These are phyloP conservation scores for Calonectris borealis DNA, from an alignment of 2,113 vertebrate species.

Conservation along the genomic window DNA sequence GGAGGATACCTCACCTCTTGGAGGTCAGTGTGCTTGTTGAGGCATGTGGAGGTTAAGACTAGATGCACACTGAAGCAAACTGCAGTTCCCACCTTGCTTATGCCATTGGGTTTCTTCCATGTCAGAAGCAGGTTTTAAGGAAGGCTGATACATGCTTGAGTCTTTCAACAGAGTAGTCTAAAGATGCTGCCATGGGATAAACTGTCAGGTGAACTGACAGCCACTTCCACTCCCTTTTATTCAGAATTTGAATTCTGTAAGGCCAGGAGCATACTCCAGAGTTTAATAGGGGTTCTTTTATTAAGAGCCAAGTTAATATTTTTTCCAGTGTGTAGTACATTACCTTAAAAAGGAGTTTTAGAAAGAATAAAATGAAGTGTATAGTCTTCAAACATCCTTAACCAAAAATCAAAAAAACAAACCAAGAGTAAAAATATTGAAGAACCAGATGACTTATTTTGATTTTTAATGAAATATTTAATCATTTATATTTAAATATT, in stretches of 20 bases:
- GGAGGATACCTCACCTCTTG: neutral
- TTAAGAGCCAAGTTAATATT: neutral
- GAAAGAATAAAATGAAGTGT: neutral
- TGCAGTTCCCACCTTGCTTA: neutral
- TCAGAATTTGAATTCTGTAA: neutral
- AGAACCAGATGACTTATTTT: neutral
- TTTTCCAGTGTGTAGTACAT: neutral
- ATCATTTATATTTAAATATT: neutral
- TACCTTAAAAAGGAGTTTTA: neutral
- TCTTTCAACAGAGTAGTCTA: neutral
- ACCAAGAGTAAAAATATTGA: neutral
- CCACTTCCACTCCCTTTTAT: neutral
- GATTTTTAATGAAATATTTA: neutral
- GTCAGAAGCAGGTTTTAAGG: neutral
- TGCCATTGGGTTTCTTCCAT: neutral
- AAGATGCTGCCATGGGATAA: neutral
- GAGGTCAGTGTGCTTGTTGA: fast-evolving
- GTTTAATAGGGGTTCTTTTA: neutral
- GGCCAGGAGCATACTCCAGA: neutral
- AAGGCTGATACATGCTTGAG: neutral
- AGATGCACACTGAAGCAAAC: neutral
- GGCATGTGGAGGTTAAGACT: neutral
- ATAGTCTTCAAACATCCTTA: neutral
- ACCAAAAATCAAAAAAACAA: neutral
- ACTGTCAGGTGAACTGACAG: neutral